Percentiles rank a stretch among this genome's conserved stretches.
Evolutionary conservation across 2,797 vertebrate species (phyloP).

Genomic region (Xyrichtys novacula): DNA sequence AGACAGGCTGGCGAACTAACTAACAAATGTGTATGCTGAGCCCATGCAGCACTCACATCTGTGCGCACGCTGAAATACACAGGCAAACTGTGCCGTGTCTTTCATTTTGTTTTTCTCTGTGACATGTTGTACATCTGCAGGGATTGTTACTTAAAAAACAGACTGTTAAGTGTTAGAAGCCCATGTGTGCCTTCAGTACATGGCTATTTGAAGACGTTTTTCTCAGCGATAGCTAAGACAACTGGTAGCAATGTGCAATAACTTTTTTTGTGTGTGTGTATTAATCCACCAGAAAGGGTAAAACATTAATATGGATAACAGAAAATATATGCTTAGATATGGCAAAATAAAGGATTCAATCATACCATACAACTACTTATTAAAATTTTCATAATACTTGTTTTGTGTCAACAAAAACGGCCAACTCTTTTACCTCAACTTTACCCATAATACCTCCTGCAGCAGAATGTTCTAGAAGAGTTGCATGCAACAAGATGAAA

Average conservation of each 20-base stretch:
- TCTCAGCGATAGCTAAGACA: neutral
- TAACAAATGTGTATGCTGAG: constrained; percentile 55
- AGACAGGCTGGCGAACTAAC: constrained; percentile 73
- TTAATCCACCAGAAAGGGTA: too few relatives aligned
- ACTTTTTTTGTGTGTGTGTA: too few relatives aligned
- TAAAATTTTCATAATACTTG: too few relatives aligned
- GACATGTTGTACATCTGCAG: constrained; percentile 11
- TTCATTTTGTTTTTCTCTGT: neutral
- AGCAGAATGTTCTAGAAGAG: too few relatives aligned
- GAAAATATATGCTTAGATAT: too few relatives aligned
- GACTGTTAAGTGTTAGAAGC: neutral
- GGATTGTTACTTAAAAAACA: neutral
- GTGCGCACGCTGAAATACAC: constrained; percentile 24
- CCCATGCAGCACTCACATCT: constrained; percentile 26
- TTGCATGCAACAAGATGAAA: too few relatives aligned
- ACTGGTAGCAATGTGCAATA: neutral
- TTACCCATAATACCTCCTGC: too few relatives aligned
- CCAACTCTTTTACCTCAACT: too few relatives aligned
- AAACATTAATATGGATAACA: too few relatives aligned
- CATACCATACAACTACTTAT: too few relatives aligned
- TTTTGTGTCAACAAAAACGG: too few relatives aligned
- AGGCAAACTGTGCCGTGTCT: neutral
- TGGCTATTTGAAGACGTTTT: neutral
- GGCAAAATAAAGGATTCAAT: too few relatives aligned
- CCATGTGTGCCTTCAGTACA: neutral